Conservation (phyloP, 1,140 invertebrate genomes). For the Drosophila ironensis region DNA sequence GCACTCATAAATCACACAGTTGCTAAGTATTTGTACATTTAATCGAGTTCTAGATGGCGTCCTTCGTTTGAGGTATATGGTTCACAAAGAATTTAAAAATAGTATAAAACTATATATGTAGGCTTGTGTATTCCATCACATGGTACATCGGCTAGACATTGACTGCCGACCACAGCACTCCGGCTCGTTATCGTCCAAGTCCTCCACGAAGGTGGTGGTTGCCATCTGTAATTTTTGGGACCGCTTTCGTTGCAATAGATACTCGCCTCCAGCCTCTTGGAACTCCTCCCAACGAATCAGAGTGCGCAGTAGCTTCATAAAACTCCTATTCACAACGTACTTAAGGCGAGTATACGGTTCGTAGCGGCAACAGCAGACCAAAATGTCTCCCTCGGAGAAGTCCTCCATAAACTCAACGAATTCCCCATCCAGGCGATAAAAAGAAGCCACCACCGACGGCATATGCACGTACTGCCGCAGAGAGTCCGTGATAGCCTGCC, state of each 20-base stretch:
- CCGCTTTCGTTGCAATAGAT: too few species aligned
- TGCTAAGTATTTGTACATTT: not conserved
- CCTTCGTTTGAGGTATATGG: too few species aligned
- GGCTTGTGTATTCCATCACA: too few species aligned
- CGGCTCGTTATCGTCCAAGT: too few species aligned
- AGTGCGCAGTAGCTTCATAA: not conserved
- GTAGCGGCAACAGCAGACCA: slow-evolving; percentile 29
- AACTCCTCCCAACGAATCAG: not conserved
- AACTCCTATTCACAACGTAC: slow-evolving; percentile 6
- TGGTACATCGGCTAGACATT: too few species aligned
- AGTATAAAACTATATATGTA: too few species aligned
- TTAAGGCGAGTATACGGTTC: not conserved
- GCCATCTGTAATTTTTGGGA: too few species aligned
- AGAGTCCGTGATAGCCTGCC: slow-evolving; percentile 7
- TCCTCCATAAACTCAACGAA: not conserved
- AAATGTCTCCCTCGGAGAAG: slow-evolving; percentile 12
- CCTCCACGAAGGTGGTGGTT: too few species aligned
- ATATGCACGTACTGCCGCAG: not conserved
- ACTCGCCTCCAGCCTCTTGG: not conserved
- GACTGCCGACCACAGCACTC: too few species aligned
- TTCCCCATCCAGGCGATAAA: slow-evolving; percentile 29
- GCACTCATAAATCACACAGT: slow-evolving; percentile 3
- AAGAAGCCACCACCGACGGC: slow-evolving; percentile 8
- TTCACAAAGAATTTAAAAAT: too few species aligned
- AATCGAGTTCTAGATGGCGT: not conserved